A percentile compares a stretch with the other conserved stretches of the same genome.
Conservation (phyloP, 2,797 vertebrate species). For the Echiichthys vipera region DNA sequence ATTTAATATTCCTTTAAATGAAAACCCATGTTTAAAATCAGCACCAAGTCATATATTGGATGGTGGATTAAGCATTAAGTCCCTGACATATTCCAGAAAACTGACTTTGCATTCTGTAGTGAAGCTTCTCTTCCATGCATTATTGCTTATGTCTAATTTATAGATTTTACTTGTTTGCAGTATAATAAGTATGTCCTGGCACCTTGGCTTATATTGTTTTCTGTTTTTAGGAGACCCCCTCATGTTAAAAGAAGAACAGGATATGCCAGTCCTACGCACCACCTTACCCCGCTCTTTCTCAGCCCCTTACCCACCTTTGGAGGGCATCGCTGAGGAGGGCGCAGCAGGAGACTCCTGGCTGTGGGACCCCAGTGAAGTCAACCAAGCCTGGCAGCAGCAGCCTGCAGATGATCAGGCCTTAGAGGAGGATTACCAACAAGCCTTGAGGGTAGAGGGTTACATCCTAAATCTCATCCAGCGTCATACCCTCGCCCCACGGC, state of each 20-base stretch:
- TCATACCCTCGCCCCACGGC: conserved; percentile 80
- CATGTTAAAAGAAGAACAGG: conserved; percentile 72
- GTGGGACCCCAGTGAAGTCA: conserved; percentile 51
- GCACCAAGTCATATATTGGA: not conserved
- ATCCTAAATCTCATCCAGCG: conserved; percentile 90
- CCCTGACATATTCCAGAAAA: not conserved
- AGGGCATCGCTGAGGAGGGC: conserved; percentile 80
- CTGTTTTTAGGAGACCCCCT: conserved; percentile 80
- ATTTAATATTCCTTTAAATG: not conserved
- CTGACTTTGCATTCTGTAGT: not conserved
- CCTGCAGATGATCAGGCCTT: conserved; percentile 56
- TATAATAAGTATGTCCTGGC: not conserved
- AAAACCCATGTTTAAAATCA: not conserved
- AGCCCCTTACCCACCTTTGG: conserved; percentile 86
- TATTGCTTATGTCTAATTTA: not conserved
- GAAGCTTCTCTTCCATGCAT: not conserved
- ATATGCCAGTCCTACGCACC: conserved; percentile 58
- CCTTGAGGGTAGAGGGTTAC: conserved; percentile 87
- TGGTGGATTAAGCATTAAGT: not conserved
- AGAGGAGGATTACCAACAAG: conserved; percentile 83
- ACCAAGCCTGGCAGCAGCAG: conserved; percentile 55
- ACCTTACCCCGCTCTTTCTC: conserved; percentile 90
- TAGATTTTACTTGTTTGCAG: not conserved
- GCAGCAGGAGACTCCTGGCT: conserved; percentile 63
- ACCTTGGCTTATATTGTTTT: conserved; percentile 23